Base-by-base conservation (phyloP, 2,113 vertebrate genomes). In the Nesogale talazaci region DNA sequence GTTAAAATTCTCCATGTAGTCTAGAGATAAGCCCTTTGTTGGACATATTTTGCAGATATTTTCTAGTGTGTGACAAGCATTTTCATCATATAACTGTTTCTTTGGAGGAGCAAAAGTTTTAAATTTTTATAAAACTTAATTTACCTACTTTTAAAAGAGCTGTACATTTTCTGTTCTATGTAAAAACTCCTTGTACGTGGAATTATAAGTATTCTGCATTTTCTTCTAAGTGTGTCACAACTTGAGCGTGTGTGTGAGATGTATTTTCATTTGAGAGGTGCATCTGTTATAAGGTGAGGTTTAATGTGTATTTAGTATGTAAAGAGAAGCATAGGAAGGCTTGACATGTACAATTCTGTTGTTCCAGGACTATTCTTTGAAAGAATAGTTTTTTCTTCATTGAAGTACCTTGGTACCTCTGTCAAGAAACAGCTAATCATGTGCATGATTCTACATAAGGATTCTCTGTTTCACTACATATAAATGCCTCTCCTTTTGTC, bases 51-150 rank as follows among this genome's bases (percentile, higher is more conserved):
- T 56, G 42, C 90, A 75, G 4, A 61, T 46, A 52, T 69, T 89
- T 94, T 76, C 46, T 89, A 20, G 61, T 25, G 61, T 38, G 34
- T 80, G n/a, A 40, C 40, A 65, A 29, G 20, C 65, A 34, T 93
- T 93, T 65, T 79, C 34, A 7, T 85, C 85, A 56, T 14, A 12
- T 63, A 74, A 63, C 25, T 56, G 76, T 89, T 1, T 57, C 29
- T 85, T 86, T 76, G 81, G 70, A 86, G 81, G 38, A 86, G 63
- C 38, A 86, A 22, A 65, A 14, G 65, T 75, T 88, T 79, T 79
- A 59, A 79, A 23, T 65, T 91, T 93, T 69, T 10, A 70, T 74
- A 23, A 72, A 86, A 27, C 36, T n/a, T 9, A 72, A 3, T 75
- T 77, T 40, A 77, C 23, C 56, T 27, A 0, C n/a, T 89, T 80